Evolutionary conservation across 2,113 vertebrate species (phyloP).

Genomic region (Tupaia chinensis): DNA sequence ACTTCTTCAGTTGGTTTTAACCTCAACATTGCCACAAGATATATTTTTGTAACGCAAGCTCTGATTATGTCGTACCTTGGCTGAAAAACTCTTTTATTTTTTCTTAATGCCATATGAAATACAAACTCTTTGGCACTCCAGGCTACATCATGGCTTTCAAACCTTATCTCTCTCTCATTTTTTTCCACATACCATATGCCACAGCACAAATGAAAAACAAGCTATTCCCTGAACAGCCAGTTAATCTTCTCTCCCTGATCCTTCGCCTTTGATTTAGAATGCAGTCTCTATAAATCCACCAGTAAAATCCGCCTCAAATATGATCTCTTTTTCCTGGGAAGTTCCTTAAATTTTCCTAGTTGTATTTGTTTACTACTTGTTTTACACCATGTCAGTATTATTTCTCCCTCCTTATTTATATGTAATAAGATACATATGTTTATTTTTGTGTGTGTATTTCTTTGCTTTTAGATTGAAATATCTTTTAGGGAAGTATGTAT

Average conservation of each 20-base stretch:
- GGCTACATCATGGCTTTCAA: slow-evolving; percentile 48
- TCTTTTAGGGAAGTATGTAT: background rate
- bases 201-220: slow-evolving; percentile 59
- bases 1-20: slow-evolving; percentile 19
- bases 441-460: background rate
- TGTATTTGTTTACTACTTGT: background rate
- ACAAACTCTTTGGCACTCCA: slow-evolving; percentile 56
- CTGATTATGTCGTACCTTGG: slow-evolving; percentile 32
- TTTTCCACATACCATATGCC: slow-evolving; percentile 54
- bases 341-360: background rate
- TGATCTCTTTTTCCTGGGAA: background rate
- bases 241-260: slow-evolving; percentile 45
- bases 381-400: background rate
- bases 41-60: slow-evolving; percentile 5
- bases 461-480: background rate
- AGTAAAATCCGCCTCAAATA: background rate
- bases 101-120: slow-evolving; percentile 45
- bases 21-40: background rate
- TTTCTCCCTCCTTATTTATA: background rate
- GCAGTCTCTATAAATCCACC: background rate
- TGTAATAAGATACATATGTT: background rate
- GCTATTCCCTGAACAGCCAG: slow-evolving; percentile 41
- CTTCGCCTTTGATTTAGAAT: slow-evolving; percentile 61
- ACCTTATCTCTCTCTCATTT: slow-evolving; percentile 32
- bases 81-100: background rate